Percentiles rank a stretch among this genome's conserved stretches.
These are phyloP conservation scores for Metaphire vulgaris DNA, from an alignment of 1,140 invertebrate species.

Conservation along the genomic window DNA sequence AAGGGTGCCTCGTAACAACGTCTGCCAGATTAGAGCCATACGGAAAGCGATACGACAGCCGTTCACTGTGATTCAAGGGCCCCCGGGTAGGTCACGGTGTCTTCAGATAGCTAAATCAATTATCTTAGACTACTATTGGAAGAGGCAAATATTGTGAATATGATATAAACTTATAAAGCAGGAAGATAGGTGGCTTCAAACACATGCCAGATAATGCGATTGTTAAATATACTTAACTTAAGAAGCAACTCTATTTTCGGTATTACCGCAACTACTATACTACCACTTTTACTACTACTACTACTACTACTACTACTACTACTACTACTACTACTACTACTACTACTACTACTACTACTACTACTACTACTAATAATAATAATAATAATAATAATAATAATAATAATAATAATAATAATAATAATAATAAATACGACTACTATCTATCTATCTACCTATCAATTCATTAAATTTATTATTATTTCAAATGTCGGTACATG, in stretches of 20 bases:
- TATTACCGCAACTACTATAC: background rate
- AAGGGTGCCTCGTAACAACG: constrained; percentile 31
- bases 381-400: background rate
- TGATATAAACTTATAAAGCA: too few species aligned
- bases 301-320: constrained; percentile 2
- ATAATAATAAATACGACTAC: background rate
- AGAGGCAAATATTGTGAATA: too few species aligned
- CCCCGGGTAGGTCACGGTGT: constrained; percentile 35
- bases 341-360: constrained; percentile 3
- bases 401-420: background rate
- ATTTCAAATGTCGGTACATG: too few species aligned
- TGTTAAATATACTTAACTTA: too few species aligned
- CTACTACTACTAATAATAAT: background rate
- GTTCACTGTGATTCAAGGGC: constrained; percentile 42
- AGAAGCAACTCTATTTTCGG: background rate
- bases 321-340: constrained; percentile 2
- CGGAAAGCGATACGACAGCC: constrained; percentile 34
- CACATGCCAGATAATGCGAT: too few species aligned
- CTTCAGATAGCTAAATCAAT: too few species aligned
- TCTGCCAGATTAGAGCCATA: constrained; percentile 37
- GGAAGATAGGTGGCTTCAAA: too few species aligned
- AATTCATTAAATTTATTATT: too few species aligned
- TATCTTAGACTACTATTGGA: too few species aligned
- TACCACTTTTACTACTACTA: background rate
- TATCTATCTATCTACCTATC: too few species aligned